Conservation (phyloP, 2,113 vertebrate species). For the Epinephelus moara region DNA sequence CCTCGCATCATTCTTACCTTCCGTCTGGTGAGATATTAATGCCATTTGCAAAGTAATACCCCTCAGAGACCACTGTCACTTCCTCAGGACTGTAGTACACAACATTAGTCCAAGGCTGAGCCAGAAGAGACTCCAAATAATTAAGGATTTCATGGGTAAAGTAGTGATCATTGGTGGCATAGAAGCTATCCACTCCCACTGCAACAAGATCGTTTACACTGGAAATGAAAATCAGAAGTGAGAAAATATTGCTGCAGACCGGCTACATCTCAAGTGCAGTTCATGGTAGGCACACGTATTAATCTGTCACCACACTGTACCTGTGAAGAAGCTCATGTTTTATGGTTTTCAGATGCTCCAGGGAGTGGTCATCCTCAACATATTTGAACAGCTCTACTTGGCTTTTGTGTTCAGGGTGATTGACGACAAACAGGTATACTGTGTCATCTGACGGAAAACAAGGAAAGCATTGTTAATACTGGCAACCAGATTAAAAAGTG, state of each 20-base stretch:
- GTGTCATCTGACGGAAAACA: slow-evolving; percentile 81
- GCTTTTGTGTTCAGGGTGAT: slow-evolving; percentile 88
- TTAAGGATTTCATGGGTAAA: slow-evolving; percentile 61
- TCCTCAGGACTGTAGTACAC: slow-evolving; percentile 92
- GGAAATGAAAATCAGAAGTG: slow-evolving; percentile 32
- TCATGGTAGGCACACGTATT: not conserved
- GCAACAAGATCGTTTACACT: slow-evolving; percentile 94
- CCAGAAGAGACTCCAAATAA: slow-evolving; percentile 82
- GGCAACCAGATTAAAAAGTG: not conserved
- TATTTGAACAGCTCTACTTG: slow-evolving; percentile 92
- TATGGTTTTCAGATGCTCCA: slow-evolving; percentile 90
- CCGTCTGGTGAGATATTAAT: slow-evolving; percentile 91
- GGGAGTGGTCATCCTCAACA: slow-evolving; percentile 86
- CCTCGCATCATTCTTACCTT: slow-evolving; percentile 75
- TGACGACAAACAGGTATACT: slow-evolving; percentile 92
- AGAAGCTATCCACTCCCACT: slow-evolving; percentile 91
- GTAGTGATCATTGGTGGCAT: slow-evolving; percentile 94
- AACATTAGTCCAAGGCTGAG: slow-evolving; percentile 86
- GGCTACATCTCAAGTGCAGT: not conserved
- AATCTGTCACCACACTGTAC: slow-evolving; percentile 75
- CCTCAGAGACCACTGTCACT: slow-evolving; percentile 89
- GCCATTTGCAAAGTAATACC: slow-evolving; percentile 89
- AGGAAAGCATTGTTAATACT: not conserved
- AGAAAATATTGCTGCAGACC: not conserved
- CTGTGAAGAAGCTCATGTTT: slow-evolving; percentile 89